Evolutionary conservation across 1,140 invertebrate species (phyloP), one percentile per base, ranked within the genome.

Genomic region (Eulimnadia texana): DNA sequence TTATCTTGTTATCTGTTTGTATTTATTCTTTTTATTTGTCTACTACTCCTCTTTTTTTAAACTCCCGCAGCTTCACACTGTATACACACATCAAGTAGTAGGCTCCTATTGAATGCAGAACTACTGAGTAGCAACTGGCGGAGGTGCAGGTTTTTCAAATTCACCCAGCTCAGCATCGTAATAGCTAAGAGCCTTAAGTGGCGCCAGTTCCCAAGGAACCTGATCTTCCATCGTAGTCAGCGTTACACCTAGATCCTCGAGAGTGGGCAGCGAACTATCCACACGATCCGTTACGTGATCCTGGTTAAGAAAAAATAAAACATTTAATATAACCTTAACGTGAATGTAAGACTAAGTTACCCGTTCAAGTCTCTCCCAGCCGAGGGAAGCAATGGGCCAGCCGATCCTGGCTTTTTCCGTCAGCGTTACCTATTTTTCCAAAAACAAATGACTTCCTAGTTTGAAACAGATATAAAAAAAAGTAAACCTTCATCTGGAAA

Each of bases 231-330:
- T 80, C 1, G 74, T 64, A 0, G 82, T 87, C 47, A 90, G 74
- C 50, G 72, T 74, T 0, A 97, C 80, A 50, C 90, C 91, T 63
- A 96, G 79, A 77, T 96, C 93, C 71, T 90, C 87, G 50, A 96
- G 71, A 0, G 84, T 90, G 20, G 86, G 89, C 25, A 89, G 68
- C 19, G 78, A 79, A 19, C 70, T 67, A 2, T 78, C 65, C 9
- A 86, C 72, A 19, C 72, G 70, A 72, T 97, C 93, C 33, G 79
- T 84, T 2, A 84, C 78, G 65, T 79, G 78, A 73, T 94, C 90
- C 81, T 91, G 71, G 20, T 70, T 67, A 65, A 61, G 63, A 66
- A 65, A 33, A 61, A 57, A n/a, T 53, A 51, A 23, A 60, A 50
- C 16, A 54, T 51, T 55, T 1, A 63, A 63, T 50, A 24, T 24